These are phyloP conservation scores for Pomatorhinus ruficollis DNA, from an alignment of 2,113 vertebrate species.

Conservation along the genomic window DNA sequence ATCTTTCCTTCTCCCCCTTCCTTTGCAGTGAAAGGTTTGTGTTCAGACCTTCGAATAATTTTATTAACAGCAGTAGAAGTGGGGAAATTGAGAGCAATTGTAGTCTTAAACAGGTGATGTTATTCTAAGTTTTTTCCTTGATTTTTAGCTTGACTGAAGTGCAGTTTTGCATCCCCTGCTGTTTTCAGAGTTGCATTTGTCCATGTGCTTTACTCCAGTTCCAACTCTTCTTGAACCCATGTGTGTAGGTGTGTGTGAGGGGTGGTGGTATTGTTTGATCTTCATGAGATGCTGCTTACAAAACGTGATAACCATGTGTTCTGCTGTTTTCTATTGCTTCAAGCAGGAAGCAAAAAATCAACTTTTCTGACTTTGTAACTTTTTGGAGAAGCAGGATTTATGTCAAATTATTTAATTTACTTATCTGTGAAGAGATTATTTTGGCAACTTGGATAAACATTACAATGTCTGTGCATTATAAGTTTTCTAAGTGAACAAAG, in stretches of 20 bases:
- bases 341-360: background rate
- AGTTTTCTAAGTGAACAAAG: background rate
- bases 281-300: background rate
- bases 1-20: background rate
- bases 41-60: background rate
- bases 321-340: background rate
- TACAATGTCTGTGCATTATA: background rate
- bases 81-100: background rate
- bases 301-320: background rate
- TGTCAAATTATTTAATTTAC: background rate
- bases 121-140: background rate
- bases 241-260: background rate
- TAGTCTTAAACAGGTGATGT: background rate
- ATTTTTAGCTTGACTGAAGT: background rate
- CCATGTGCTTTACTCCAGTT: rapidly evolving
- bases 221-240: rapidly evolving
- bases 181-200: background rate
- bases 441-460: background rate
- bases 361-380: background rate
- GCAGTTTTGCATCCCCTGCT: background rate
- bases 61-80: background rate
- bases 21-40: background rate
- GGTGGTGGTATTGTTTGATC: background rate
- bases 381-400: background rate
- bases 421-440: background rate